Base-by-base conservation (phyloP, 2,797 vertebrate species). In the Dipus sagitta region DNA sequence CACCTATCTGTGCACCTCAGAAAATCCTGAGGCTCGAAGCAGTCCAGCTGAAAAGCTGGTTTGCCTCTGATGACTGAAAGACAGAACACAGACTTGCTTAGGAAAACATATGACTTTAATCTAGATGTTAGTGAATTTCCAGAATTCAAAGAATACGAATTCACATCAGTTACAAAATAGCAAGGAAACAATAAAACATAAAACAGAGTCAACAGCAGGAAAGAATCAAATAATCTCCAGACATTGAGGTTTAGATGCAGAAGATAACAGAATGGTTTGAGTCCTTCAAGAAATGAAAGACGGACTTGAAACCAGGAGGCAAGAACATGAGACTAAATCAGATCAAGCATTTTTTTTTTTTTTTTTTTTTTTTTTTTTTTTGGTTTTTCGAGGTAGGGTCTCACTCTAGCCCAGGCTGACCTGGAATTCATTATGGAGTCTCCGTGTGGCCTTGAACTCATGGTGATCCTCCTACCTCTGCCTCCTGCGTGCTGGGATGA, bases 21-120 rank as follows among this genome's bases (percentile, higher is more conserved):
- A 75, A 91, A 67, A 18, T 30, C 65, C 60, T 89, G 92, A 85
- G 71, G 54, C 64, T 81, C 88, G 38, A 86, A 86, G 65, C 28
- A 11, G 6, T 54, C 21, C 20, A 54, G 75, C 6, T 76, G 10
- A 83, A 79, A 30, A 72, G 1, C 34, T 30, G 47, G 2, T 54
- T 38, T 86, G 24, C 9, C 20, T 87, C 58, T 32, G n/a, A 82
- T 71, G 32, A 67, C 70, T 26, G 3, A 88, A 75, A 84, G 52
- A 95, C 91, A 18, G 0, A 85, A 1, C 2, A 65, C 76, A 38
- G 21, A 65, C 47, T 78, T 62, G 84, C 86, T 88, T 42, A 24
- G 65, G 21, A 30, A 17, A 89, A 62, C 20, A 68, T 24, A 70
- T 67, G 52, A 32, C 23, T 80, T 94, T 58, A 82, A 81, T 68